Evolutionary conservation across 1,140 invertebrate species (phyloP), one percentile per base, ranked within the genome.

Genomic region (Vollenhovia emeryi): DNA sequence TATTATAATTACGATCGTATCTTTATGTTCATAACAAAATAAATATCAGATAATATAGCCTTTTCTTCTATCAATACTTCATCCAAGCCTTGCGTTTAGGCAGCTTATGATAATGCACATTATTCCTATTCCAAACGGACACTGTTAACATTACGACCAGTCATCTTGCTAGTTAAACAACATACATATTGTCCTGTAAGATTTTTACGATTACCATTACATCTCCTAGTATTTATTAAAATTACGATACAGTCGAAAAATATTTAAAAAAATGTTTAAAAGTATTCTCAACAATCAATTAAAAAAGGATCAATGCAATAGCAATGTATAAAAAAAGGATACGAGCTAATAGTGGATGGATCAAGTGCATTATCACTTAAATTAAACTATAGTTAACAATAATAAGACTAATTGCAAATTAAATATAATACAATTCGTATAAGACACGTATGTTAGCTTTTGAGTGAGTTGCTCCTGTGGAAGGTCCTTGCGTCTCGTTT

Each of bases 1-100:
- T 92, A 94, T 93, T 92, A 89, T 93, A 92, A 94, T 93, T 93
- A 93, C 91, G 36, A 78, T 15, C n/a, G 52, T 89, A 93, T 90
- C 88, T 93, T 92, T 87, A 92, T 92, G 91, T 93, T 94, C 90
- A 92, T 94, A 94, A 94, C 93, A 94, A 95, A 95, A 95, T 95
- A 94, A 94, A 95, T 94, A 93, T 93, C 94, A 94, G 92, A 93
- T 93, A 94, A 94, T 92, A 93, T 93, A 94, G 92, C 87, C 18
- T 30, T 50, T 76, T 91, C 92, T 80, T 90, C 85, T 43, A 43
- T 92, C 90, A 93, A 73, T n/a, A 73, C 75, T 69, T 89, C 84
- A 83, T 90, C 64, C 62, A 62, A 86, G 86, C 84, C 30, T 33
- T 91, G 76, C 40, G 71, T 90, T 89, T 92, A 93, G 90, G 89